Evolutionary conservation across 92 coral and sea anemone species (phyloP), one percentile per base, ranked within the genome.

Genomic region (Siderastrea siderea): DNA sequence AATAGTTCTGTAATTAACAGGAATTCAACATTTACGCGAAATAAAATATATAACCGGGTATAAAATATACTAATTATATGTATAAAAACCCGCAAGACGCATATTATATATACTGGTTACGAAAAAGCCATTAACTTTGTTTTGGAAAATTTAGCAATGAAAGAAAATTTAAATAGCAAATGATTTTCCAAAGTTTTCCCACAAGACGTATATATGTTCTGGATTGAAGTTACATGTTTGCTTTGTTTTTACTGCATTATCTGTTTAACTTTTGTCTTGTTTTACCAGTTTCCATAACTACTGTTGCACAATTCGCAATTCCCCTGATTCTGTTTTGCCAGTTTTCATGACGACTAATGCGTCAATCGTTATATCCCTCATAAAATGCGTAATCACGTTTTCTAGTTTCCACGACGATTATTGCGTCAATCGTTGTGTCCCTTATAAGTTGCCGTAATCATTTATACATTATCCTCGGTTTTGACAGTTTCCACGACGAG

Each of bases 11-110:
- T 4, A 15, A 63, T 63, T 17, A 38, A 44, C 1, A 43, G 4
- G 15, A 15, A 45, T 44, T 44, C 4, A 38, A 76, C 0, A 49
- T 5, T 60, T 77, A 65, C 47, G 8, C 26, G 3, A 51, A 44
- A 74, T n/a, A 10, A 54, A 75, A 77, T 77, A 77, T 60, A 77
- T 77, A 60, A 77, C 17, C 12, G 53, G 38, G 26, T 60, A 57
- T 4, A 47, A 77, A 45, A 45, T 17, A 77, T n/a, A 59, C 11
- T n/a, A 49, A 50, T 74, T 7, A 0, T 74, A 17, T 60, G 3
- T 5, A 46, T 60, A 16, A 58, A 59, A 45, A 16, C 55, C n/a
- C 19, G 7, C 49, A 77, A n/a, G n/a, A n/a, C n/a, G n/a, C 19
- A 3, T 9, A 9, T 16, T 45, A 77, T 69, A 43, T 75, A 53